Base-by-base conservation (phyloP, 1,140 invertebrate genomes). In the Sarcophaga peregrina region DNA sequence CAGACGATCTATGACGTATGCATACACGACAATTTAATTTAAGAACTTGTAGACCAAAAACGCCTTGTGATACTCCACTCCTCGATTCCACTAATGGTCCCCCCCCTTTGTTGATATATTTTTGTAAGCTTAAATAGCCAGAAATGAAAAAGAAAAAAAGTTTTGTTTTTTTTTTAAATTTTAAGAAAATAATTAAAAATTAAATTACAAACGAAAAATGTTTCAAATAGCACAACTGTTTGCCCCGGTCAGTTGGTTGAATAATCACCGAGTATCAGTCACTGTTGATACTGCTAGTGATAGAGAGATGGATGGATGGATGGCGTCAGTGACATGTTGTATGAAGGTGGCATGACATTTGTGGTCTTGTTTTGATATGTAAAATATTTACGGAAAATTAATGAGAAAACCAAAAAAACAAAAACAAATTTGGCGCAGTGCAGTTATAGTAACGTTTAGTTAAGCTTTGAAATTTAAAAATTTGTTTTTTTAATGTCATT, bases 1-100 rank as follows among this genome's bases (percentile, higher is more conserved):
- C 75, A 78, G 75, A 47, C 75, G 75, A 78, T 78, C 75, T 50
- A 78, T 78, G 75, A 78, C 75, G 75, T 78, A 78, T n/a, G n/a
- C n/a, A n/a, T n/a, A n/a, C 75, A 50, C 46, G 17, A 50, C 8
- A 25, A 50, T 50, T 76, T 52, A 78, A 78, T 50, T 78, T 78
- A 78, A 78, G 75, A 78, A 78, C 46, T 11, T 78, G 46, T 78
- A 47, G 20, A 78, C 47, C 47, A 45, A 78, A 9, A 37, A 37
- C 1, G 25, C 25, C 4, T 37, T 37, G 25, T 37, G 25, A n/a
- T 37, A 37, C 25, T 37, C 25, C 25, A 37, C 4, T 37, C 25
- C 52, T 58, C 52, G 52, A n/a, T n/a, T n/a, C 58, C 15, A 68
- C 58, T 9, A 20, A 68, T 17, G 15, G 20, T 17, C 58, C 52